phyloP scores from a whole-genome alignment of 2,888 invertebrate genomes.

The Resseliella maxima region DNA sequence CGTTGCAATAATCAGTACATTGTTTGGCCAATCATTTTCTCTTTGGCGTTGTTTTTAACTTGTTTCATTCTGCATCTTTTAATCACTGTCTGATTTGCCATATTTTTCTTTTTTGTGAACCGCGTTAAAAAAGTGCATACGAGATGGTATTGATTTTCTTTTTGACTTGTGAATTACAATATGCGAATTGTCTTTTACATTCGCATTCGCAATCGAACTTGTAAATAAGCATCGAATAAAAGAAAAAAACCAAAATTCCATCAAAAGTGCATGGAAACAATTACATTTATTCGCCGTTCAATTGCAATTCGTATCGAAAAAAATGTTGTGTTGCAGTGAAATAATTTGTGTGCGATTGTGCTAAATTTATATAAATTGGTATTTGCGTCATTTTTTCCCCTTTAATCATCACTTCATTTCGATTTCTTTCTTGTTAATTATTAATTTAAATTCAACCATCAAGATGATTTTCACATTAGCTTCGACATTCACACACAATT shows the following conservation, averaged over 20 bases:
- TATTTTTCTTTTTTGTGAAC: background rate
- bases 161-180: too few species aligned
- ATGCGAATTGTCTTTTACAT: background rate
- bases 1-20: constrained; percentile 49
- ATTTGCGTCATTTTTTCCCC: constrained; percentile 27
- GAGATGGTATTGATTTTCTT: background rate
- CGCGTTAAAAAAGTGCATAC: constrained; percentile 13
- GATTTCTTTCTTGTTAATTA: background rate
- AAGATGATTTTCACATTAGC: constrained; percentile 34
- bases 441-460: constrained; percentile 38
- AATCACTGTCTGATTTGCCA: constrained; percentile 39
- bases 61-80: constrained; percentile 26
- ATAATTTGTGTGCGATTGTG: background rate
- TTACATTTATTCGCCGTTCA: too few species aligned
- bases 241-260: too few species aligned
- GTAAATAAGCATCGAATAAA: too few species aligned
- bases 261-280: too few species aligned
- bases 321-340: background rate
- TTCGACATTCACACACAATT: constrained; percentile 17
- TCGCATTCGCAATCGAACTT: background rate
- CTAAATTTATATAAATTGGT: background rate
- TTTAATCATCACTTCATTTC: constrained; percentile 51
- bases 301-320: too few species aligned
- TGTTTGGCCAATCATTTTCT: constrained; percentile 53
- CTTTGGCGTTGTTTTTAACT: background rate